Evolutionary conservation across 2,113 vertebrate genomes (phyloP).

Genomic region (Ammodytes marinus): DNA sequence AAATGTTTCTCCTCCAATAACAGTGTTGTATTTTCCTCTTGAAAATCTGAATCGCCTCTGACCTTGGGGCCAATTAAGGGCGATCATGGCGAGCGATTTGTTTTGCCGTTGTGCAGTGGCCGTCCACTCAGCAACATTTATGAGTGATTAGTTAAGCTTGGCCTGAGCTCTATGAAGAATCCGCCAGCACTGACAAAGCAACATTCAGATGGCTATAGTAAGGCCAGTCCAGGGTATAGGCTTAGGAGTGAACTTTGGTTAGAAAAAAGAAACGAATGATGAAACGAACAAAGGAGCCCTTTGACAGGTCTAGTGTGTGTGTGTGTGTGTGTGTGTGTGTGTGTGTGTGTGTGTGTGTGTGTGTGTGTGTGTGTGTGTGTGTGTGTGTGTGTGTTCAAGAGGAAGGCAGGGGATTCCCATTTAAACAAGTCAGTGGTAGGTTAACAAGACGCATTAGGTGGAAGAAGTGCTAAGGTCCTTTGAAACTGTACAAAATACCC

Average conservation of each 20-base stretch:
- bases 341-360: slow-evolving; percentile 36
- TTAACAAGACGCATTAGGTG: slow-evolving; percentile 56
- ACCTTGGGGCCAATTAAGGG: slow-evolving; percentile 75
- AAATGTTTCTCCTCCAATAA: slow-evolving; percentile 4
- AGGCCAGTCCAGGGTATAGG: slow-evolving; percentile 63
- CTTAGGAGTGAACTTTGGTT: slow-evolving; percentile 75
- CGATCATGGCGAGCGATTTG: slow-evolving; percentile 70
- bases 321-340: slow-evolving; percentile 44
- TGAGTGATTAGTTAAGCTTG: slow-evolving; percentile 83
- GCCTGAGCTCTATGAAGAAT: slow-evolving; percentile 76
- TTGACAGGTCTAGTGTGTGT: slow-evolving; percentile 64
- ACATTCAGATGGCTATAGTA: slow-evolving; percentile 73
- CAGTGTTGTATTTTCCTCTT: slow-evolving; percentile 29
- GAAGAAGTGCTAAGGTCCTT: slow-evolving; percentile 23
- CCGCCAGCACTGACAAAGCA: slow-evolving; percentile 75
- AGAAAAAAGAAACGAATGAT: slow-evolving; percentile 67
- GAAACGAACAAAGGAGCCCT: slow-evolving; percentile 72
- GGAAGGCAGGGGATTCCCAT: slow-evolving; percentile 58
- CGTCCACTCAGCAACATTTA: slow-evolving; percentile 80
- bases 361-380: slow-evolving; percentile 43
- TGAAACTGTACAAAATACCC: slow-evolving; percentile 3
- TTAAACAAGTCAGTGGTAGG: slow-evolving; percentile 57
- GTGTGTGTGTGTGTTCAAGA: slow-evolving; percentile 36
- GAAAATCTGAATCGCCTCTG: slow-evolving; percentile 49
- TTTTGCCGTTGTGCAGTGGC: slow-evolving; percentile 67